Evolutionary conservation across 64 coral and sea anemone genomes (phyloP), one percentile per base, ranked within the genome.

Genomic region (Pachyseris speciosa): DNA sequence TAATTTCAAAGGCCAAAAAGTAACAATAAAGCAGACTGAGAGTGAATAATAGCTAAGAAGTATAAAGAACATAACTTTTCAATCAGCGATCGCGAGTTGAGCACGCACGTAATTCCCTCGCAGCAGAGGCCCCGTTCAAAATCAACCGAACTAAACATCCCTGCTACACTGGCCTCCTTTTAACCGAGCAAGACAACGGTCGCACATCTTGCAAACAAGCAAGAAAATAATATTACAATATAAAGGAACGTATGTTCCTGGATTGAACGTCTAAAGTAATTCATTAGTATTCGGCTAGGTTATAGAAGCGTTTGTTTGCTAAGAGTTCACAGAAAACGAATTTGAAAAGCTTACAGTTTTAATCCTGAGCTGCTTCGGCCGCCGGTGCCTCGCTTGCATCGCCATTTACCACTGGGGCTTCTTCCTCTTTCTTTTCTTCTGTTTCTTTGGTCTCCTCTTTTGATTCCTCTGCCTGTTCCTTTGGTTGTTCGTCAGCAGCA

Each of bases 291-390:
- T 63, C 77, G 52, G 28, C 53, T 81, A 81, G 51, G 75, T 59
- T 80, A 80, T 80, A 80, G 77, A 39, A 81, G 77, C 77, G 52
- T 41, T 74, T 92, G 83, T 64, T 75, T 75, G 84, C 84, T 92
- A 69, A 85, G 76, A 65, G 91, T 86, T 78, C 68, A 88, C 77
- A 91, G 69, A 96, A 96, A 96, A 92, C 83, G 69, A 96, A 92
- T 92, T 80, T 87, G 63, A 76, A 72, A 93, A 63, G 86, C 95
- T 96, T 93, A 93, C 95, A 93, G 90, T 93, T 92, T n/a, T 55
- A 86, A 89, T 93, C 87, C 78, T 84, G 91, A 69, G 92, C 87
- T 61, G 80, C 72, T 64, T 95, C 88, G 26, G 93, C 80, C 19
- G 80, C 79, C 24, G 92, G 88, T 57, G 76, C 86, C 49, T 97